phyloP scores from a whole-genome alignment of 2,797 vertebrate species.

The Arrhamphus sclerolepis region DNA sequence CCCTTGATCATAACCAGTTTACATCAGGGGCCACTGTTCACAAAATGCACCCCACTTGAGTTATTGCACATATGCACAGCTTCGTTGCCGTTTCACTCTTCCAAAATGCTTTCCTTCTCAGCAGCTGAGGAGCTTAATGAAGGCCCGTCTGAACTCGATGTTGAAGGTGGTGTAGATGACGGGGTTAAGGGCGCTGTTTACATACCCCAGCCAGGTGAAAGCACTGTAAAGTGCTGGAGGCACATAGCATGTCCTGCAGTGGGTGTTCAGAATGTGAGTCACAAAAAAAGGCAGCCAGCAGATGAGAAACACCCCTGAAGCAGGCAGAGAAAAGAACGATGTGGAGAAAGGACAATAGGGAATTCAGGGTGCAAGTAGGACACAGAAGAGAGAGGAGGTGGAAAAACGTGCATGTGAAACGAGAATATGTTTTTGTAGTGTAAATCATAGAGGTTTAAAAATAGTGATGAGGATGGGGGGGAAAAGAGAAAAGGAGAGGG shows the following conservation, averaged over 20 bases:
- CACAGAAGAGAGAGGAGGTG: not conserved
- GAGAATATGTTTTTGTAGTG: not conserved
- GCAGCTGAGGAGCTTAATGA: slow-evolving; percentile 94
- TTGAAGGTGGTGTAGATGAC: slow-evolving; percentile 97
- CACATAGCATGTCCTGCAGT: slow-evolving; percentile 88
- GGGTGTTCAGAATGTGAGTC: slow-evolving; percentile 92
- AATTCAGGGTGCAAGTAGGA: slow-evolving; percentile 7
- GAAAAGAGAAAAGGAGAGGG: not conserved
- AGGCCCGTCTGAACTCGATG: slow-evolving; percentile 91
- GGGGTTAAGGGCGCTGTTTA: slow-evolving; percentile 94
- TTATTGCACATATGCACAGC: slow-evolving; percentile 3
- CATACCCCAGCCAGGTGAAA: slow-evolving; percentile 93
- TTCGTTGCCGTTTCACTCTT: slow-evolving; percentile 54
- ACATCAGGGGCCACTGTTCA: slow-evolving; percentile 23
- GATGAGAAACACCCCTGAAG: slow-evolving; percentile 91
- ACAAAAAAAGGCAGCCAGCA: slow-evolving; percentile 98
- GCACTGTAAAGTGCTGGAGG: slow-evolving; percentile 89
- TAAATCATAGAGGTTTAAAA: not conserved
- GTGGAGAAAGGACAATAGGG: slow-evolving; percentile 13
- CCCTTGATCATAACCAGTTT: not conserved
- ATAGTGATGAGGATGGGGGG: not conserved
- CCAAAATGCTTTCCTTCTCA: slow-evolving; percentile 63
- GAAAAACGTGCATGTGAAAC: slow-evolving; percentile 16
- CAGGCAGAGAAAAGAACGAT: slow-evolving; percentile 31
- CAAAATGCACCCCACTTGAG: not conserved